These are phyloP conservation scores for Cryptocheilus praepositus DNA, from an alignment of 2,888 invertebrate species.

Conservation along the genomic window DNA sequence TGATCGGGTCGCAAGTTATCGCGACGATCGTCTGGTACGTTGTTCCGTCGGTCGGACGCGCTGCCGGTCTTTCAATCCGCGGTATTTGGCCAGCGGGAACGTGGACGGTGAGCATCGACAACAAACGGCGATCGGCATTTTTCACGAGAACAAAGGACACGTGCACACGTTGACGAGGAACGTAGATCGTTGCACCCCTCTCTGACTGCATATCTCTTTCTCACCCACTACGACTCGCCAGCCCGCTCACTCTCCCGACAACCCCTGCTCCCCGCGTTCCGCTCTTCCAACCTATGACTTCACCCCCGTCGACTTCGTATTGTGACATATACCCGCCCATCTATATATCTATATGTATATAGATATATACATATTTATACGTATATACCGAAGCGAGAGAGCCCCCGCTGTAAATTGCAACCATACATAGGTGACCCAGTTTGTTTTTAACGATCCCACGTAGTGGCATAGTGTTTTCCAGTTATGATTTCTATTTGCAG, in stretches of 20 bases:
- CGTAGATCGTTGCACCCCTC: constrained; percentile 35
- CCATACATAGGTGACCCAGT: constrained; percentile 57
- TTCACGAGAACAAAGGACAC: constrained; percentile 33
- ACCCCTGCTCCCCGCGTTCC: background rate
- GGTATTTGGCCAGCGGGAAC: background rate
- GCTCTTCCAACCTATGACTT: background rate
- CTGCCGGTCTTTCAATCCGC: too few relatives aligned
- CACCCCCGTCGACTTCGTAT: constrained; percentile 10
- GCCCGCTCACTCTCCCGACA: background rate
- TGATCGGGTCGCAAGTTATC: too few relatives aligned
- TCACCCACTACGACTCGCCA: constrained; percentile 9
- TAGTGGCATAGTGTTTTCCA: constrained; percentile 60
- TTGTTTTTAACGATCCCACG: constrained; percentile 43
- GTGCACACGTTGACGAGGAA: constrained; percentile 24
- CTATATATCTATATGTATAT: constrained; percentile 13
- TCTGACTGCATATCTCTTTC: constrained; percentile 23
- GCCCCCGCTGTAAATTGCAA: constrained; percentile 52
- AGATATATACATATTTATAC: background rate
- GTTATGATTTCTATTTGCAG: constrained; percentile 84
- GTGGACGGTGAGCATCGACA: constrained; percentile 1
- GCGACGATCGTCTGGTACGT: too few relatives aligned
- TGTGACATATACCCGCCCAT: constrained; percentile 18
- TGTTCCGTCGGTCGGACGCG: too few relatives aligned
- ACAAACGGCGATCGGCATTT: constrained; percentile 13
- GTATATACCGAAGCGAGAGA: constrained; percentile 32